phyloP scores from a whole-genome alignment of 1,140 invertebrate genomes.

The Hylyphantes graminicola region DNA sequence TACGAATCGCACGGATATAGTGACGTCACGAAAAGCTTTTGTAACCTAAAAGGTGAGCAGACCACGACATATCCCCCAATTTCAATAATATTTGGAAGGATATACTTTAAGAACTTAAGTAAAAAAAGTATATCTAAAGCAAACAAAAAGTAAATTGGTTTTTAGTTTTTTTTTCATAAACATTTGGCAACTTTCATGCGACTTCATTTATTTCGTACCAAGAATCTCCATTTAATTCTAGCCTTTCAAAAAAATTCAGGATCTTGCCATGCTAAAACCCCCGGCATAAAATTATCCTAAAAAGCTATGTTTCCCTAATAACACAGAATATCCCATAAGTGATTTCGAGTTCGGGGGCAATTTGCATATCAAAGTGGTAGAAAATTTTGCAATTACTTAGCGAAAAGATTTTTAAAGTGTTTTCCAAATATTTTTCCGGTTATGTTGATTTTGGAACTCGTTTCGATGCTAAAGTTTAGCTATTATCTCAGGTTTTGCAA shows the following conservation, averaged over 20 bases:
- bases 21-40: too few relatives aligned
- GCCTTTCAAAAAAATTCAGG: neutral
- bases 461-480: slow-evolving; percentile 38
- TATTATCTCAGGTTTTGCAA: slow-evolving; percentile 12
- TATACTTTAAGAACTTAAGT: too few relatives aligned
- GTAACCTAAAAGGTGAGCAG: too few relatives aligned
- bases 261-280: slow-evolving; percentile 19
- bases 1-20: too few relatives aligned
- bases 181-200: too few relatives aligned
- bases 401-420: slow-evolving; percentile 28
- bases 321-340: slow-evolving; percentile 42
- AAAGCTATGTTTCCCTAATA: slow-evolving; percentile 29
- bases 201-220: too few relatives aligned
- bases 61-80: too few relatives aligned
- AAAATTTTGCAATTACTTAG: slow-evolving; percentile 57
- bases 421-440: slow-evolving; percentile 48
- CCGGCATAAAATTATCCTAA: slow-evolving; percentile 32
- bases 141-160: too few relatives aligned
- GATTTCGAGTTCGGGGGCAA: slow-evolving; percentile 47
- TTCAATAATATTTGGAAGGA: too few relatives aligned
- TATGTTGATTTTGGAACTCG: slow-evolving; percentile 44
- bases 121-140: too few relatives aligned
- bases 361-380: slow-evolving; percentile 54
- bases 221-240: too few relatives aligned
- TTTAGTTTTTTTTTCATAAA: too few relatives aligned